Evolutionary conservation across 2,888 invertebrate genomes (phyloP).

Genomic region (Drosophila macrothrix): DNA sequence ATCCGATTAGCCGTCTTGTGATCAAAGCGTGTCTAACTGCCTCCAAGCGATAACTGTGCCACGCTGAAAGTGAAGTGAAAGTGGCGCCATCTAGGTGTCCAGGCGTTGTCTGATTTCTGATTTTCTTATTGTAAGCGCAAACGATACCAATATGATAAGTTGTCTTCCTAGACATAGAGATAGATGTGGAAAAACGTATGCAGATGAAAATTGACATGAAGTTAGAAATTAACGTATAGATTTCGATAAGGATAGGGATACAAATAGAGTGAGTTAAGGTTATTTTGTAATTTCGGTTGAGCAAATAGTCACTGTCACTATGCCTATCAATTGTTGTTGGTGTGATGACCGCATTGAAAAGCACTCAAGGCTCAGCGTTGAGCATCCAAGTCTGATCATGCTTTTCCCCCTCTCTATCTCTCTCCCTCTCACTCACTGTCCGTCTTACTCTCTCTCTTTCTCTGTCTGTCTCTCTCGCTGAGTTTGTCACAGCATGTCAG

Average conservation of each 20-base stretch:
- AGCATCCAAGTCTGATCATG: neutral
- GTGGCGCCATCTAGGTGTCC: constrained; percentile 46
- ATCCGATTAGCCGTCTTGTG: constrained; percentile 65
- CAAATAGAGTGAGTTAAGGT: neutral
- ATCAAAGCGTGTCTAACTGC: constrained; percentile 57
- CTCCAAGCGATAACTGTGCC: constrained; percentile 18
- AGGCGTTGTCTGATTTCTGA: constrained; percentile 37
- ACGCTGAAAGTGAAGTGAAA: constrained; percentile 17
- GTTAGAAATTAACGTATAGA: neutral
- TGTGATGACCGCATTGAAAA: constrained; percentile 4
- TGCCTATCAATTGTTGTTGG: constrained; percentile 6
- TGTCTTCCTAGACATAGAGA: constrained; percentile 31
- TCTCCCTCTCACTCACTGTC: neutral
- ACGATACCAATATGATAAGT: constrained; percentile 58
- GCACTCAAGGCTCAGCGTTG: constrained; percentile 4
- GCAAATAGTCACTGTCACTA: constrained; percentile 1
- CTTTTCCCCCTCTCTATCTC: too few species aligned
- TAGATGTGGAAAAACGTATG: neutral
- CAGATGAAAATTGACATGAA: neutral
- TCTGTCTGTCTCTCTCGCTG: neutral
- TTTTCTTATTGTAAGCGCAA: constrained; percentile 15
- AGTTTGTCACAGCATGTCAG: constrained; percentile 69
- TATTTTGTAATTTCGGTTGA: neutral
- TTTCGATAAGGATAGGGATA: neutral
- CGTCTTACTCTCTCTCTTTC: neutral